Base-by-base conservation (phyloP, 2,113 vertebrate genomes). In the Oncorhynchus clarkii region DNA sequence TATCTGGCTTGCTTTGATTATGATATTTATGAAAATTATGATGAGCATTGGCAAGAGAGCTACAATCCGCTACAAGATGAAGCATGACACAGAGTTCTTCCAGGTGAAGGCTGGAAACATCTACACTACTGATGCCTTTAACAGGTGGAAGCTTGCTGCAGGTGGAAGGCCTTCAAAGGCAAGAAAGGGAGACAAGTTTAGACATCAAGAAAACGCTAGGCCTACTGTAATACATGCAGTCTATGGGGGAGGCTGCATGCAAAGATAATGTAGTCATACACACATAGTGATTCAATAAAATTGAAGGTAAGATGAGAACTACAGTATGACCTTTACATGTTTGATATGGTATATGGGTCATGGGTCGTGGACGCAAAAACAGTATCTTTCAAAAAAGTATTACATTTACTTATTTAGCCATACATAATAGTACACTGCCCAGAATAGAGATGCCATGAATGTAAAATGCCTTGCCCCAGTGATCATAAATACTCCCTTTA, bases 81-180 rank as follows among this genome's bases (percentile, higher is more conserved):
- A 75, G 67, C 60, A 51, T 68, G 31, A 57, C 31, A 54, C 26
- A 48, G 20, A 62, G 68, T 22, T 45, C 24, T 73, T 73, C 48
- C 64, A 77, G 66, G 45, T 27, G 34, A 76, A 45, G 60, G n/a
- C 57, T 57, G 26, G 24, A 78, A 48, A 74, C 2, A 59, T 75
- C 69, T 59, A 18, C 75, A 76, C 18, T 62, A 64, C 57, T 68
- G 64, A 16, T 45, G 64, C 14, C 31, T 34, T 2, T 13, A 81
- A 71, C 78, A 85, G 87, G 78, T 70, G 78, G 79, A 84, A 81
- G 79, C 78, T 72, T 83, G 81, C 80, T 87, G 76, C 81, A 84
- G 82, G 86, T 85, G 84, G 81, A 75, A 84, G 67, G 59, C 31
- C 73, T 78, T 78, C 71, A 82, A 75, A 82, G 75, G 67, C 48